These are phyloP conservation scores for Pangasius sanitwongsei DNA, from an alignment of 2,797 vertebrate genomes.

Conservation along the genomic window DNA sequence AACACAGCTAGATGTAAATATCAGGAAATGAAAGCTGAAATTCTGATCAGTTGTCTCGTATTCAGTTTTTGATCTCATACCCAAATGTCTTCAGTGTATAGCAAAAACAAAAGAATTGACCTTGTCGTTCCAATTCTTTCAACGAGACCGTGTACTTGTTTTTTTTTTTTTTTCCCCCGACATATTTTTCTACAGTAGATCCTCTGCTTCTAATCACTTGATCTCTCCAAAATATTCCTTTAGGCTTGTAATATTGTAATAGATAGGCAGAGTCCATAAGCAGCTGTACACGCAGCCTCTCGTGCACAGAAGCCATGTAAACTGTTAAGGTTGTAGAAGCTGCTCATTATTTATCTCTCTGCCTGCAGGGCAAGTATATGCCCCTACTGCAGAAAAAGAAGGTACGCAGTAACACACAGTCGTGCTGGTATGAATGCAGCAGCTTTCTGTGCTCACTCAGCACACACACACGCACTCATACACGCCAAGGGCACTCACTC, in stretches of 20 bases:
- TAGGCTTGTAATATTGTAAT: not conserved
- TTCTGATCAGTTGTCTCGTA: too few relatives aligned
- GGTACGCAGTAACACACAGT: conserved; percentile 51
- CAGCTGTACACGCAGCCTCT: not conserved
- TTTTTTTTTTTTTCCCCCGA: not conserved
- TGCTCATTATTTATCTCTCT: conserved; percentile 53
- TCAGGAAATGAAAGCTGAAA: too few relatives aligned
- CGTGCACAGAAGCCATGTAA: not conserved
- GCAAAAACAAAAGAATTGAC: not conserved
- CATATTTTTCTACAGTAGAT: not conserved
- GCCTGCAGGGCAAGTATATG: conserved; percentile 62
- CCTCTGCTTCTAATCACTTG: not conserved
- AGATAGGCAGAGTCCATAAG: not conserved
- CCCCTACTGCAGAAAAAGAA: conserved; percentile 63
- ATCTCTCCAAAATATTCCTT: not conserved
- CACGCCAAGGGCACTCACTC: not conserved
- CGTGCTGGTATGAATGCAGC: conserved; percentile 38
- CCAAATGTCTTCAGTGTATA: too few relatives aligned
- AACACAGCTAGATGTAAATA: too few relatives aligned
- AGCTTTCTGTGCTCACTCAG: conserved; percentile 26
- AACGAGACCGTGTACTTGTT: not conserved
- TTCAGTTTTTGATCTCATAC: too few relatives aligned
- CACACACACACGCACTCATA: not conserved
- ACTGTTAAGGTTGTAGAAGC: conserved; percentile 21
- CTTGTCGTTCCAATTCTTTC: not conserved